These are phyloP conservation scores for Danio tinwini DNA, from an alignment of 2,797 vertebrate species.

Conservation along the genomic window DNA sequence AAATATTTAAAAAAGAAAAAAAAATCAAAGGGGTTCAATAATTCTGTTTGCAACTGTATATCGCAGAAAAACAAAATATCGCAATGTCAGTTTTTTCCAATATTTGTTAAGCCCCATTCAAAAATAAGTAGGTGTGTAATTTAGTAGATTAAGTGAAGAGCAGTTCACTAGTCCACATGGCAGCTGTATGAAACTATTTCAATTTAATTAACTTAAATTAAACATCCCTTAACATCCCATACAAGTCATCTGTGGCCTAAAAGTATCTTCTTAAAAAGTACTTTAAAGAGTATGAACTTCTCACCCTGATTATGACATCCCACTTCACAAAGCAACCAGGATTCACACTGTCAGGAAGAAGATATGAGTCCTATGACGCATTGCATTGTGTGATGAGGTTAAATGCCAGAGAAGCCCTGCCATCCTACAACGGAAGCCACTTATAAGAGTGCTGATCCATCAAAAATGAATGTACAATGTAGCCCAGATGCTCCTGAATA, in stretches of 20 bases:
- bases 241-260: not conserved
- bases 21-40: too few species aligned
- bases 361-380: not conserved
- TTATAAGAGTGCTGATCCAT: slow-evolving; percentile 35
- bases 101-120: too few species aligned
- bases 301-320: slow-evolving; percentile 8
- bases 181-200: not conserved
- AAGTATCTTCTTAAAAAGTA: slow-evolving; percentile 1
- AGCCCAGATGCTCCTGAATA: slow-evolving; percentile 20
- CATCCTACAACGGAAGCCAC: slow-evolving; percentile 22
- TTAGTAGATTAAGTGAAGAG: not conserved
- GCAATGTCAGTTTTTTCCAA: too few species aligned
- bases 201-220: not conserved
- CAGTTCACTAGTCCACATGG: not conserved
- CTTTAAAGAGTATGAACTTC: not conserved
- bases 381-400: slow-evolving; percentile 32
- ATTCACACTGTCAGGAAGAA: not conserved
- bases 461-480: not conserved
- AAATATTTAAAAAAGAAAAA: too few species aligned
- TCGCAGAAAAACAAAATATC: too few species aligned
- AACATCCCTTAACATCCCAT: not conserved
- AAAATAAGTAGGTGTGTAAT: too few species aligned
- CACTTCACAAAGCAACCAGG: slow-evolving; percentile 5
- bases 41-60: too few species aligned
- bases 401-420: slow-evolving; percentile 21